A percentile compares a stretch with the other conserved stretches of the same genome.
These are phyloP conservation scores for Cossypha niveicapilla DNA, from an alignment of 2,797 vertebrate genomes.

Conservation along the genomic window DNA sequence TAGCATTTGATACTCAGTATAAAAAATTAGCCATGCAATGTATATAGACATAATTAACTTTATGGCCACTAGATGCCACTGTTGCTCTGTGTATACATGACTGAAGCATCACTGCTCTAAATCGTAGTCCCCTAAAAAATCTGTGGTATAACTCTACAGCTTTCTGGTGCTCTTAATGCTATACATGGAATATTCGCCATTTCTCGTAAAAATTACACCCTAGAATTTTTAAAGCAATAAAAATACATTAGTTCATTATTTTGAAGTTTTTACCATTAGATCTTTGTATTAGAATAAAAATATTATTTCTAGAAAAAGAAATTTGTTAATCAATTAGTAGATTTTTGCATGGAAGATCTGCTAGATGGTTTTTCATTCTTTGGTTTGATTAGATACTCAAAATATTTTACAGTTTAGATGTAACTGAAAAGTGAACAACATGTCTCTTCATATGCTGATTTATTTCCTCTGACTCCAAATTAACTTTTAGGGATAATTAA, in stretches of 20 bases:
- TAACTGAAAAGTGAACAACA: background rate
- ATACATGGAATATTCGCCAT: background rate
- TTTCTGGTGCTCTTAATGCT: background rate
- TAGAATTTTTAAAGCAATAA: background rate
- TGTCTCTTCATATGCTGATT: background rate
- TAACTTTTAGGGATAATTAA: background rate
- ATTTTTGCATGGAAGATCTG: background rate
- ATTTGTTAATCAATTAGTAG: background rate
- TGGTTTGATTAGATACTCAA: background rate
- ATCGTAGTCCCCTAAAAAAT: background rate
- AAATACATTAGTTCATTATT: background rate
- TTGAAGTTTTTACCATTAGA: background rate
- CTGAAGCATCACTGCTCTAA: background rate
- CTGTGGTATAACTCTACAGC: background rate
- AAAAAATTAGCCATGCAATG: background rate
- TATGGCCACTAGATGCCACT: slow-evolving; percentile 37
- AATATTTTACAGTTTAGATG: background rate
- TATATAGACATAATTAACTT: background rate
- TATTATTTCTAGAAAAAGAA: background rate
- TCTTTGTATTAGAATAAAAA: background rate
- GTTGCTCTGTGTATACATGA: background rate
- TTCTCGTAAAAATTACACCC: background rate
- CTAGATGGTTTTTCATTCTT: background rate
- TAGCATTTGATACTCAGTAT: background rate
- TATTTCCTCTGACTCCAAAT: background rate